Evolutionary conservation across 2,797 vertebrate genomes (phyloP).

Genomic region (Holocentrus rufus): DNA sequence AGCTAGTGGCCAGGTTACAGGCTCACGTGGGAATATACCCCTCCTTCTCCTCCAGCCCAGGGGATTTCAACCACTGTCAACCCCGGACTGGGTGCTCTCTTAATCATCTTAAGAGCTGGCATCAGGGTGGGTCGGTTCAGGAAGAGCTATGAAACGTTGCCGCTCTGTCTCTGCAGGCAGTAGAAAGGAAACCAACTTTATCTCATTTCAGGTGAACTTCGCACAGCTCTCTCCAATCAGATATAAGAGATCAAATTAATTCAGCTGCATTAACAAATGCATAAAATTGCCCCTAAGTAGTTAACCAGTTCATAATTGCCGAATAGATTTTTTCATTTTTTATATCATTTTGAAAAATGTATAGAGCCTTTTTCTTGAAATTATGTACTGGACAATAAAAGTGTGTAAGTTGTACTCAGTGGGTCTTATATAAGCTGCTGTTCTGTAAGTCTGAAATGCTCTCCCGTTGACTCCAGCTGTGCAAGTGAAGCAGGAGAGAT

Average conservation of each 20-base stretch:
- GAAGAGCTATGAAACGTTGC: slow-evolving; percentile 35
- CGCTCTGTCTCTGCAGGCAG: slow-evolving; percentile 17
- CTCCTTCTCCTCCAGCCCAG: slow-evolving; percentile 56
- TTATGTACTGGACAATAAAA: neutral
- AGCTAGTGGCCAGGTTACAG: slow-evolving; percentile 71
- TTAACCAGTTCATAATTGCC: too few relatives aligned
- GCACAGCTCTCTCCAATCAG: slow-evolving; percentile 2
- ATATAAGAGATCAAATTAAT: neutral
- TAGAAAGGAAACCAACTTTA: neutral
- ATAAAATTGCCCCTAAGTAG: too few relatives aligned
- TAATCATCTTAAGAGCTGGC: slow-evolving; percentile 79
- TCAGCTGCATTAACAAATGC: neutral
- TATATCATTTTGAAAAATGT: neutral
- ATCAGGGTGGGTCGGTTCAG: slow-evolving; percentile 52
- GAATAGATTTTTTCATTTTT: slow-evolving; percentile 3
- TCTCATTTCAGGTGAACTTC: neutral
- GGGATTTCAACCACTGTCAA: slow-evolving; percentile 76
- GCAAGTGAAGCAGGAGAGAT: slow-evolving; percentile 68
- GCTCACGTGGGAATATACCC: slow-evolving; percentile 71
- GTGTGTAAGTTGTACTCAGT: neutral
- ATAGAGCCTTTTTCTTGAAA: neutral
- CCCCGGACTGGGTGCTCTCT: slow-evolving; percentile 67
- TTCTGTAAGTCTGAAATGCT: slow-evolving; percentile 26
- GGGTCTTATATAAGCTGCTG: slow-evolving; percentile 13
- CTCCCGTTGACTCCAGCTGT: slow-evolving; percentile 65